Conservation (phyloP, 2,113 vertebrate species). For the Cephalopterus ornatus region DNA sequence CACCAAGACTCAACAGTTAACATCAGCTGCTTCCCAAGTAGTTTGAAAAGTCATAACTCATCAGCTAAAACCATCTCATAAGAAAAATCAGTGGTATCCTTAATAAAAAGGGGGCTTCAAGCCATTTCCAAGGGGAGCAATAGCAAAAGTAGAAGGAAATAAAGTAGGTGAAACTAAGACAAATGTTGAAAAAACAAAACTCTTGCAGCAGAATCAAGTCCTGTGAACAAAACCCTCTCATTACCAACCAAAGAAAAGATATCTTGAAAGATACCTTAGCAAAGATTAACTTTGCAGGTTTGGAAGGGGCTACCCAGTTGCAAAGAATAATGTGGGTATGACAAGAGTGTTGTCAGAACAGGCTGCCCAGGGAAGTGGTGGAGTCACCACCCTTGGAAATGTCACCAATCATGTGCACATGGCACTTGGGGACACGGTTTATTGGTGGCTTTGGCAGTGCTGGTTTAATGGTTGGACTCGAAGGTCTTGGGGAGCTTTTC, state of each 20-base stretch:
- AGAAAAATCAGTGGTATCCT: not conserved
- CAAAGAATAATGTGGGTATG: not conserved
- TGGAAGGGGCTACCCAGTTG: not conserved
- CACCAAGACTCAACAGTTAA: conserved; percentile 38
- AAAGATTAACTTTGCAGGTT: not conserved
- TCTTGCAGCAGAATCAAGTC: not conserved
- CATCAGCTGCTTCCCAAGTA: conserved; percentile 51
- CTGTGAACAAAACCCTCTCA: not conserved
- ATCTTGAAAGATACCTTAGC: not conserved
- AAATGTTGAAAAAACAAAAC: not conserved
- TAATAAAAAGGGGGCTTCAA: not conserved
- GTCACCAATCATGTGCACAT: not conserved
- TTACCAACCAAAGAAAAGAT: not conserved
- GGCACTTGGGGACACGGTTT: not conserved
- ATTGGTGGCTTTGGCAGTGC: not conserved
- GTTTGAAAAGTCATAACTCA: conserved; percentile 9
- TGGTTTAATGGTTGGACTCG: not conserved
- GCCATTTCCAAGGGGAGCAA: not conserved
- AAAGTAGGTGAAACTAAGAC: not conserved
- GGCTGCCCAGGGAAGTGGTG: not conserved
- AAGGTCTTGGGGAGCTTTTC: not conserved
- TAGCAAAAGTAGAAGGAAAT: not conserved
- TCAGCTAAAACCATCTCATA: not conserved
- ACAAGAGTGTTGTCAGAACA: not conserved
- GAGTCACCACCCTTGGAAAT: not conserved